phyloP scores from a whole-genome alignment of 2,797 vertebrate genomes.

The Hypotaenidia philippensis region DNA sequence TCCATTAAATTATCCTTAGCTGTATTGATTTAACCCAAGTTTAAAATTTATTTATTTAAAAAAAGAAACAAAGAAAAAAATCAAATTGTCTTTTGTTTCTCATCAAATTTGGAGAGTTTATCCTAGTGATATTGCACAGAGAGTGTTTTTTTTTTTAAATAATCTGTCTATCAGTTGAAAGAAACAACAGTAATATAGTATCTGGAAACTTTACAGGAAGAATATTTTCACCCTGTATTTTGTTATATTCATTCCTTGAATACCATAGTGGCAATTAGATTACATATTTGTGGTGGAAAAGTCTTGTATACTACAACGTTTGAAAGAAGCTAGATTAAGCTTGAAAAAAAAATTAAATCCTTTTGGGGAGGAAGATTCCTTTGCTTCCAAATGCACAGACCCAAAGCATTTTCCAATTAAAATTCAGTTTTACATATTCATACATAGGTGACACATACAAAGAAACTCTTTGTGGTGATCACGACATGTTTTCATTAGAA shows the following conservation, averaged over 20 bases:
- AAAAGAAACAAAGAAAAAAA: neutral
- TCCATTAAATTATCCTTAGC: conserved; percentile 76
- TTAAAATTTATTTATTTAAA: conserved; percentile 66
- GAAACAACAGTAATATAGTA: neutral
- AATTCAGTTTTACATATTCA: neutral
- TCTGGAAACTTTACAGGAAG: neutral
- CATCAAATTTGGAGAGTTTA: neutral
- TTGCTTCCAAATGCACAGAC: neutral
- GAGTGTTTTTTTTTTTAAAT: neutral
- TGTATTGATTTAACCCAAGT: conserved; percentile 67
- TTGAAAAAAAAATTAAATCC: neutral
- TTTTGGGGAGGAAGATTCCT: neutral
- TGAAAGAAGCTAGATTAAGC: neutral
- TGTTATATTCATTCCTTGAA: neutral
- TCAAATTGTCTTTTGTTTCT: neutral
- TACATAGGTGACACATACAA: neutral
- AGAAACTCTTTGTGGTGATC: neutral
- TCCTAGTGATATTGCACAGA: neutral
- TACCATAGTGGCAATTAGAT: neutral
- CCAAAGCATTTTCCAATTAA: neutral
- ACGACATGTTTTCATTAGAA: neutral
- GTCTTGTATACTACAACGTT: neutral
- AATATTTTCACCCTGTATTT: neutral
- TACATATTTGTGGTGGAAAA: neutral
- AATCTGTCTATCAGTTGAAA: neutral